Evolutionary conservation across 1,140 invertebrate species (phyloP), one percentile per base, ranked within the genome.

Genomic region (Anadara kagoshimensis): DNA sequence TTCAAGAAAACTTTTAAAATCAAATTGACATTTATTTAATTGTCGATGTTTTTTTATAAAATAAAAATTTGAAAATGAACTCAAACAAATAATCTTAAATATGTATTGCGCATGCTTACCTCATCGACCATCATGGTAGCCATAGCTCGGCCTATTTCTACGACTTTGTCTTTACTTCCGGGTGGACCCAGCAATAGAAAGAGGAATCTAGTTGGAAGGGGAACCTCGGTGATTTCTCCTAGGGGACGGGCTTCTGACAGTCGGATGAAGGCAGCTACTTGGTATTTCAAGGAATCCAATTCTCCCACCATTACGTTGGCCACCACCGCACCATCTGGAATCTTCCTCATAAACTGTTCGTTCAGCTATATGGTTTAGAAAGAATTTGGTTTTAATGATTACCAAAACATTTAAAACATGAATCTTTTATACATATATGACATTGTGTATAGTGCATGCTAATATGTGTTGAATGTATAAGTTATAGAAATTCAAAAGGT

Each of bases 221-320:
- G 97, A 20, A 88, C 84, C 61, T 99, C 98, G 8, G 97, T 99
- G 44, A 99, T 90, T 88, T 99, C 96, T 4, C 97, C 97, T 89
- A 99, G 93, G 73, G 96, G 93, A 18, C 93, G 92, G 7, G 95
- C 95, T 73, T 96, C 93, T 83, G 93, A 94, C 24, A 99, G 92
- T 64, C 98, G 93, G 58, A 99, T 94, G 88, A 99, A 99, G 14
- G 95, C 97, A 0, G 82, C 81, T 64, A 99, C 89, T 5, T 96
- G 94, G 87, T 97, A 96, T 72, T 97, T 94, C 41, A 99, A 91
- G 88, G 98, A 97, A 86, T 99, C 96, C 41, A 87, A 43, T 91
- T 99, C 97, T 12, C 98, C 98, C 1, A 99, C 96, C 20, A 99
- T 90, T 82, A 99, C 98, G 87, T 99, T 99, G 24, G 96, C 96